Evolutionary conservation across 1,140 invertebrate genomes (phyloP), one percentile per base, ranked within the genome.

Genomic region (Drosophila arawakana): DNA sequence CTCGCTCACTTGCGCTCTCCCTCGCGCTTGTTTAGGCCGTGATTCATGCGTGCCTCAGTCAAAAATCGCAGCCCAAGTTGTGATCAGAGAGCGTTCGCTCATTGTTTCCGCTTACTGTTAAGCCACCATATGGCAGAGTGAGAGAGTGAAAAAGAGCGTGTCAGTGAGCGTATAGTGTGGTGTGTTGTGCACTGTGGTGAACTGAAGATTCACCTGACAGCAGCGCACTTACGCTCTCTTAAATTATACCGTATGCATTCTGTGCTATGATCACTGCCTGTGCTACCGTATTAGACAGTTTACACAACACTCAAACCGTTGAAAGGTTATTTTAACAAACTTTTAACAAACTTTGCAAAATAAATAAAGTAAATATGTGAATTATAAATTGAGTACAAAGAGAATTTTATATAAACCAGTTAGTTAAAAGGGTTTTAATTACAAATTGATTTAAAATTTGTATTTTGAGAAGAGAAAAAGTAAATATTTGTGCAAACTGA

Each of bases 21-120:
- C 37, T 21, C 15, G 52, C 50, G 34, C 47, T 76, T 44, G 68
- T 80, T 80, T 78, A 46, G 44, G 80, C 80, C 71, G 83, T 89
- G 86, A 89, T 90, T 89, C 84, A 89, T 90, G 81, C 85, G 80
- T 85, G 60, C 49, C 68, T 78, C 62, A 54, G 75, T 73, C 55
- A 47, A 72, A 72, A 81, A 55, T 79, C 76, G 76, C 46, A 39
- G 68, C 62, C 43, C 59, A 25, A 18, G 59, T 60, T 21, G 67
- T 49, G 41, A 62, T 55, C 68, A 61, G 57, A 75, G 73, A 70
- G 73, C 44, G 59, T 25, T 55, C 44, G 59, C 35, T 55, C 37
- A 50, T 58, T 70, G 60, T 72, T 70, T 78, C 72, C 67, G 65
- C 34, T 52, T 65, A 18, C 15, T 6, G 9, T 58, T 6, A 73